Evolutionary conservation across 1,140 invertebrate species (phyloP), one percentile per base, ranked within the genome.

Genomic region (Helicoverpa zea): DNA sequence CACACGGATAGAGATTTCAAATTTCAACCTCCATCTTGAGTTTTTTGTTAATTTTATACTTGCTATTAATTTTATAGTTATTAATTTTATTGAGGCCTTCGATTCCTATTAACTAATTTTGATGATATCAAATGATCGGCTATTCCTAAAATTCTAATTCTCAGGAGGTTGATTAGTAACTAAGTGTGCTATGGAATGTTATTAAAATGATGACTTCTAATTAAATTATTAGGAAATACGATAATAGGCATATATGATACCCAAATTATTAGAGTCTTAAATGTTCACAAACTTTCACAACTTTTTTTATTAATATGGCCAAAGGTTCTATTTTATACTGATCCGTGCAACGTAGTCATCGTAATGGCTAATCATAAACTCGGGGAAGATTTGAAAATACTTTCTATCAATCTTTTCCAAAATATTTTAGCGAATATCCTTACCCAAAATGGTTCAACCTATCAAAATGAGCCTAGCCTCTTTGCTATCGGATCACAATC

Each of bases 1-100:
- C 49, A 68, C 30, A 51, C 35, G 63, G 54, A 81, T 84, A 56
- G 63, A 81, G 83, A 79, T 81, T 81, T 81, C 49, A 78, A 64
- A 59, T 70, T 75, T 80, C 63, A 54, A 74, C 70, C 64, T 61
- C 59, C 76, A 63, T 77, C 52, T 82, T 76, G 70, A 70, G 23
- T 29, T 51, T 75, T 66, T 58, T 77, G 68, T 35, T 59, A 61
- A 66, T 76, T 77, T 76, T 80, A 79, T 70, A 68, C 52, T 51
- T 63, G 58, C 18, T 61, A 76, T 76, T 77, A 64, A 77, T 64
- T 64, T 77, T 77, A 79, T 70, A 51, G 52, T 56, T 79, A 59
- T 79, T 58, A 70, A 49, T 54, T 58, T 79, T 70, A 79, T 79
- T 59, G 74, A 30, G 58, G 58, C 47, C n/a, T 78, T 68, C 49